Percentiles rank a stretch among this genome's conserved stretches.
These are phyloP conservation scores for Drosophila simulans DNA, from an alignment of 1,140 invertebrate genomes.

Conservation along the genomic window DNA sequence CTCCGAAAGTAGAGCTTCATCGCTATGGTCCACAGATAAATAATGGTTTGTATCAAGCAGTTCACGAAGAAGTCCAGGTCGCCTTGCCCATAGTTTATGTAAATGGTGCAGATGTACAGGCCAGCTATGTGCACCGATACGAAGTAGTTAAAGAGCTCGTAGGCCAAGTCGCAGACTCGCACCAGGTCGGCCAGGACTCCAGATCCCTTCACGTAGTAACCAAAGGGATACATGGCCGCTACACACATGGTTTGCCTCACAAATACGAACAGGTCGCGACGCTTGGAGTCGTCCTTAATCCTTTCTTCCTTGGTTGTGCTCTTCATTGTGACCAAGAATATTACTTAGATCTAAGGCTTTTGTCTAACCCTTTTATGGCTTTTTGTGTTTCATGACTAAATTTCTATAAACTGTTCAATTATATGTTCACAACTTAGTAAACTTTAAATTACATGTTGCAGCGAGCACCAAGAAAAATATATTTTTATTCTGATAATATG, in stretches of 20 bases:
- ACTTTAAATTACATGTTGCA: constrained; percentile 35
- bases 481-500: constrained; percentile 21
- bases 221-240: constrained; percentile 68
- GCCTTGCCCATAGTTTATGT: constrained; percentile 59
- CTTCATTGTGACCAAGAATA: neutral
- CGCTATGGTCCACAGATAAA: constrained; percentile 72
- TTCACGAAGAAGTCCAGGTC: constrained; percentile 76
- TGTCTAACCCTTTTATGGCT: constrained; percentile 25
- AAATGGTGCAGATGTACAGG: constrained; percentile 67
- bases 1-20: constrained; percentile 79
- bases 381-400: neutral
- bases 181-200: constrained; percentile 22
- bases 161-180: constrained; percentile 31
- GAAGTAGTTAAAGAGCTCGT: constrained; percentile 69
- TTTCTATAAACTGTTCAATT: constrained; percentile 10
- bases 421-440: constrained; percentile 10
- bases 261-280: constrained; percentile 69
- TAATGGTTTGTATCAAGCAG: constrained; percentile 75
- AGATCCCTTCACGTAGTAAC: constrained; percentile 11
- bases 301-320: constrained; percentile 3
- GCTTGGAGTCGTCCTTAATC: constrained; percentile 8
- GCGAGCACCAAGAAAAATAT: neutral
- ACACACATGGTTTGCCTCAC: constrained; percentile 61
- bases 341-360: too few species aligned
- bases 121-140: constrained; percentile 62